A percentile compares a stretch with the other conserved stretches of the same genome.
Conservation (phyloP, 2,113 vertebrate genomes). For the Apodemus speciosus region DNA sequence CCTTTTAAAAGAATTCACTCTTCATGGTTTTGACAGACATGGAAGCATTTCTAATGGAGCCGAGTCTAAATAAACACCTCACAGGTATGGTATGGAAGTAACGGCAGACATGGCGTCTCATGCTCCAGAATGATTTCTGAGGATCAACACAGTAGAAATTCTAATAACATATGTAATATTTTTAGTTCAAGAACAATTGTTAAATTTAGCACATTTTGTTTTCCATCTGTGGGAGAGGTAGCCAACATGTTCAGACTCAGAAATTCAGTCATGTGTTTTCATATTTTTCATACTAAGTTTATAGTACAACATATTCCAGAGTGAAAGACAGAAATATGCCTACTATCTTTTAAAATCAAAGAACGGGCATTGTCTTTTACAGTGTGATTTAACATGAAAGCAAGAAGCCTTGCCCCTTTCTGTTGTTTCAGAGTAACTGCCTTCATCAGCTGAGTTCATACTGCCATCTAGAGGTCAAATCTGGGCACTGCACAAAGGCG, state of each 20-base stretch:
- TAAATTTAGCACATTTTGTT: neutral
- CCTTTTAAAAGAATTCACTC: neutral
- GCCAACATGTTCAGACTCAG: neutral
- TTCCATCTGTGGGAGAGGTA: neutral
- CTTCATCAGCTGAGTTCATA: constrained; percentile 72
- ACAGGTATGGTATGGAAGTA: neutral
- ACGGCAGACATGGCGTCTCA: neutral
- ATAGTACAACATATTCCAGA: neutral
- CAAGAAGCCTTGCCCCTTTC: neutral
- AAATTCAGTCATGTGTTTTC: neutral
- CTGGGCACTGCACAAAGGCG: neutral
- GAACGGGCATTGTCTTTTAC: neutral
- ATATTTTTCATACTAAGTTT: constrained; percentile 8
- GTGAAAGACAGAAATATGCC: neutral
- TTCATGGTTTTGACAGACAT: neutral
- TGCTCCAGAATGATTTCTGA: constrained; percentile 32
- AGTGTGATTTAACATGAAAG: neutral
- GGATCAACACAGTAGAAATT: neutral
- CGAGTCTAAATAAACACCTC: neutral
- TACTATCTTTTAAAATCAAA: constrained; percentile 36
- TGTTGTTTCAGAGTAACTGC: neutral
- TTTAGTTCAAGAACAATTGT: neutral
- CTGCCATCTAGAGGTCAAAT: constrained; percentile 82
- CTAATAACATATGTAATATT: neutral
- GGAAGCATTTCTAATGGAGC: neutral